These are phyloP conservation scores for Cassiopea andromeda DNA, from an alignment of 30 jellyfish, hydroid and myxozoan species.

Conservation along the genomic window DNA sequence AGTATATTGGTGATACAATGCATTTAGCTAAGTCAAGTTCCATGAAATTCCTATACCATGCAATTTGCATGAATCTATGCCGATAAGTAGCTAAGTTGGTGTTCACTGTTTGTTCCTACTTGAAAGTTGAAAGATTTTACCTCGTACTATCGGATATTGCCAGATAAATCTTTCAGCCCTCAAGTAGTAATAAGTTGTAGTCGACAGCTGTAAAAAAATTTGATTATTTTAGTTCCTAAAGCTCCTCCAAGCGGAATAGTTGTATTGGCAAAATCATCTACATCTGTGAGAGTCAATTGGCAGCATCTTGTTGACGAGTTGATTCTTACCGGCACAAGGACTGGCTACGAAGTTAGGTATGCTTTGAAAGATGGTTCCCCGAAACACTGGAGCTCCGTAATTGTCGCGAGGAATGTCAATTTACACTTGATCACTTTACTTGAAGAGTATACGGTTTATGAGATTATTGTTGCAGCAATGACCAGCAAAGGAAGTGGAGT, in stretches of 20 bases:
- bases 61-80: too few species aligned
- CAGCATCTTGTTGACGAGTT: not conserved
- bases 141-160: too few species aligned
- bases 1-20: too few species aligned
- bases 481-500: constrained; percentile 30
- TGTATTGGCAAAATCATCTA: not conserved
- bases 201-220: too few species aligned
- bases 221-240: not conserved
- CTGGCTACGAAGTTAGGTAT: constrained; percentile 10
- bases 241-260: not conserved
- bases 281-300: not conserved
- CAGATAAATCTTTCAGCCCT: too few species aligned
- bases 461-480: constrained; percentile 5
- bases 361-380: not conserved
- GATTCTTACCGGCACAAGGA: not conserved
- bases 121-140: too few species aligned
- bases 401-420: not conserved
- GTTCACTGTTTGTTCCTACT: too few species aligned
- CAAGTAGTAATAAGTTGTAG: too few species aligned
- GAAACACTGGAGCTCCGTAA: not conserved
- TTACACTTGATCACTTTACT: not conserved
- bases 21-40: too few species aligned
- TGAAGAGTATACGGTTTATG: constrained; percentile 9
- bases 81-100: too few species aligned
- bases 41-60: too few species aligned